Conservation (phyloP, 2,797 vertebrate genomes). For the Malurus splendens region DNA sequence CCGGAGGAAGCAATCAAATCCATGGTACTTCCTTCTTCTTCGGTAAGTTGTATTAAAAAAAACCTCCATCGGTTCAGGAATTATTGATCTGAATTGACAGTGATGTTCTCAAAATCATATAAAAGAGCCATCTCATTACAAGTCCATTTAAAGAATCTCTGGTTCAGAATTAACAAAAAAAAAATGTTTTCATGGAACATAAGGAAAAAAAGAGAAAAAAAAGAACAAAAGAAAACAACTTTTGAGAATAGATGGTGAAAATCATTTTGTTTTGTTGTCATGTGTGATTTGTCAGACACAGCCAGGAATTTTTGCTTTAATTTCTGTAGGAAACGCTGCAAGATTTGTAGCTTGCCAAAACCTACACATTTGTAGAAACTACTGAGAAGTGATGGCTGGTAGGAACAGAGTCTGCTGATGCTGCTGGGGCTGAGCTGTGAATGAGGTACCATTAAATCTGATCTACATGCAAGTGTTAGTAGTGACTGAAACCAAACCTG, state of each 20-base stretch:
- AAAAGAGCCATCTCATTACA: constrained; percentile 62
- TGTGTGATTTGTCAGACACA: neutral
- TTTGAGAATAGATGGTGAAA: neutral
- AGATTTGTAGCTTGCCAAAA: neutral
- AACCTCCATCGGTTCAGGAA: constrained; percentile 53
- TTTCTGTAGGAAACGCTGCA: neutral
- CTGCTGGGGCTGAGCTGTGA: neutral
- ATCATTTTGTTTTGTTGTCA: neutral
- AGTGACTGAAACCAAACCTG: neutral
- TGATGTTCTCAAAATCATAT: constrained; percentile 65
- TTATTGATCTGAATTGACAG: constrained; percentile 71
- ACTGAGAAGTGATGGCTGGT: neutral
- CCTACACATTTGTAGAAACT: neutral
- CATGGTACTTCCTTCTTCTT: constrained; percentile 30
- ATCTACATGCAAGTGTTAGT: neutral
- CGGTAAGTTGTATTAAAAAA: constrained; percentile 56
- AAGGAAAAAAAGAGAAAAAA: neutral
- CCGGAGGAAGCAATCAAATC: constrained; percentile 60
- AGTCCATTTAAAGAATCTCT: constrained; percentile 39
- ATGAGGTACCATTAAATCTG: neutral
- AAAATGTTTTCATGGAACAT: neutral
- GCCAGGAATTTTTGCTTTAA: neutral
- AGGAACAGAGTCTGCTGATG: neutral
- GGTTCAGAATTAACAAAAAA: constrained; percentile 39
- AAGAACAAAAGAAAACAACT: neutral